phyloP scores from a whole-genome alignment of 2,888 invertebrate genomes.

The Frankliniella intonsa region DNA sequence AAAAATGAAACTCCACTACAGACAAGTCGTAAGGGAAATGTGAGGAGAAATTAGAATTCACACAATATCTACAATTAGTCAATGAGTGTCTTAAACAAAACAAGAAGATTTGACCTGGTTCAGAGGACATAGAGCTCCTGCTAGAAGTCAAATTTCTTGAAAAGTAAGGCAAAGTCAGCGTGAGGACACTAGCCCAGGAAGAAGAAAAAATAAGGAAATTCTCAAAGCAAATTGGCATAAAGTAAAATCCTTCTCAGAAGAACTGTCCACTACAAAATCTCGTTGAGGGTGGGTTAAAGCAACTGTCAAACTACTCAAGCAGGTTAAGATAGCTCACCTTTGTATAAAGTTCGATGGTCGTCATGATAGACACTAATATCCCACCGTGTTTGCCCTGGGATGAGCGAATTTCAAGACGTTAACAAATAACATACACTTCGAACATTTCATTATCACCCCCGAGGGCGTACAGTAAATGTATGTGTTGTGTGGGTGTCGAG shows the following conservation, averaged over 20 bases:
- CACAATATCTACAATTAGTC: not conserved
- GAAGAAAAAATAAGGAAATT: not conserved
- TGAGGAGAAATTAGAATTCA: not conserved
- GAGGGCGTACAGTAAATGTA: not conserved
- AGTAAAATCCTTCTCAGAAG: not conserved
- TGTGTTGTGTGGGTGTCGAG: conserved; percentile 2
- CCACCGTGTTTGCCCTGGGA: not conserved
- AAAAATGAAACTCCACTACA: too few species aligned
- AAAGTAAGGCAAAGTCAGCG: not conserved
- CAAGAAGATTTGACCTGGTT: conserved; percentile 1
- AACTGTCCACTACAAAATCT: not conserved
- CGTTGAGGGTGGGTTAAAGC: not conserved
- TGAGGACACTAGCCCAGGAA: not conserved
- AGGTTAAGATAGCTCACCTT: conserved; percentile 27
- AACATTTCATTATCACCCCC: conserved; percentile 21
- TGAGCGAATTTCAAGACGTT: not conserved
- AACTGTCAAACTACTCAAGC: conserved; percentile 11
- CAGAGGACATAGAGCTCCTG: not conserved
- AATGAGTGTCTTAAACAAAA: not conserved
- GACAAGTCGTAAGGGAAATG: not conserved
- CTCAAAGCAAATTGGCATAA: not conserved
- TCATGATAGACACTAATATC: not conserved
- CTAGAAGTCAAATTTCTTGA: not conserved
- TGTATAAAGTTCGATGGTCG: conserved; percentile 22
- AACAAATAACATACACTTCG: not conserved